Evolutionary conservation across 2,113 vertebrate species (phyloP).

Genomic region (Bos javanicus): DNA sequence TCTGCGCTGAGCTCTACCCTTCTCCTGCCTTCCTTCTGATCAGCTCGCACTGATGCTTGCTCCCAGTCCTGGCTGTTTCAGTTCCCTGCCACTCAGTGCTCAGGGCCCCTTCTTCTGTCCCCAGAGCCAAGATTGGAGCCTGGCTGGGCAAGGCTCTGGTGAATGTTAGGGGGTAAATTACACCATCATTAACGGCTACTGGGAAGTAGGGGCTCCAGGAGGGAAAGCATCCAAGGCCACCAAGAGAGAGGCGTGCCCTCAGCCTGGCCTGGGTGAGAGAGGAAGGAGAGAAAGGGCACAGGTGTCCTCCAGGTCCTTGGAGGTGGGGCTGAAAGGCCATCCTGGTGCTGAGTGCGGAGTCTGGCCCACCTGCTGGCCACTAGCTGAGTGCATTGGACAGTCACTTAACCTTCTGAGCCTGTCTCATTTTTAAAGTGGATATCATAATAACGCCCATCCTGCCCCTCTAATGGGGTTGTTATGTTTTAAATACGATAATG

Average conservation of each 20-base stretch:
- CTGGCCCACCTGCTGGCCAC: background rate
- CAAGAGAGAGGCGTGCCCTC: background rate
- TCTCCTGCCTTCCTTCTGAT: background rate
- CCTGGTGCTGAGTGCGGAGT: background rate
- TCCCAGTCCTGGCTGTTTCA: background rate
- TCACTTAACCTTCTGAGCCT: background rate
- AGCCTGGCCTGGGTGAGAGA: background rate
- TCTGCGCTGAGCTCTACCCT: background rate
- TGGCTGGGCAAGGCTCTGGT: slow-evolving; percentile 69
- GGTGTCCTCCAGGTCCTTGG: background rate
- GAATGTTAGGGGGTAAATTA: background rate
- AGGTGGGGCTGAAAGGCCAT: background rate
- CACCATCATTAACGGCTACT: background rate
- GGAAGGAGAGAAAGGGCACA: background rate
- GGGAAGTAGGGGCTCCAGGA: background rate
- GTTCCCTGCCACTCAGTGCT: slow-evolving; percentile 56
- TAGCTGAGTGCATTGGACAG: background rate
- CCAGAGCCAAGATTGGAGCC: slow-evolving; percentile 72
- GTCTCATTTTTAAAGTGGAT: background rate
- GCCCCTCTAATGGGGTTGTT: background rate
- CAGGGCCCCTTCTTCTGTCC: slow-evolving; percentile 75
- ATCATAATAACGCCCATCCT: background rate
- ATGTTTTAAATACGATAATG: background rate
- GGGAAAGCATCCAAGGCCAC: background rate
- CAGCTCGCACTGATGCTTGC: background rate